A percentile compares a stretch with the other conserved stretches of the same genome.
Conservation (phyloP, 2,888 invertebrate genomes). For the Stomorhina lunata region DNA sequence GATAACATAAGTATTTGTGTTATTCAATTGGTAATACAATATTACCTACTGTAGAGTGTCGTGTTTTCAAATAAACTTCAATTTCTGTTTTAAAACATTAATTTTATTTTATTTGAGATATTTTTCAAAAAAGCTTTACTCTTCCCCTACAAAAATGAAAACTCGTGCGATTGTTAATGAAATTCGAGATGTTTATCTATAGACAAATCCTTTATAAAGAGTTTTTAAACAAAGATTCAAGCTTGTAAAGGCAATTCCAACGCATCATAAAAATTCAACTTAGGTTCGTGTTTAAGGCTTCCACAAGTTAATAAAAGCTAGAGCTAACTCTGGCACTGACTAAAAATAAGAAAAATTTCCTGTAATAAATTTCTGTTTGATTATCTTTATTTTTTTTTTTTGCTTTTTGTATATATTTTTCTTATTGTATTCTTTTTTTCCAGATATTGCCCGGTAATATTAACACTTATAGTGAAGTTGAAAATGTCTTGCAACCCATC, state of each 20-base stretch:
- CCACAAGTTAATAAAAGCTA: neutral
- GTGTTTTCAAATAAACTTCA: neutral
- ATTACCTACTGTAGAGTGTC: neutral
- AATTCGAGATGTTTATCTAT: neutral
- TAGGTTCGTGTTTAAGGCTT: neutral
- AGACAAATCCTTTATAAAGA: neutral
- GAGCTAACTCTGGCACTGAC: neutral
- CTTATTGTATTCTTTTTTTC: slow-evolving; percentile 44
- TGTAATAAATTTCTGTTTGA: slow-evolving; percentile 60
- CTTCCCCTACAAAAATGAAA: neutral
- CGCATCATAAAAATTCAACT: slow-evolving; percentile 36
- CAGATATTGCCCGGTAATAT: slow-evolving; percentile 90
- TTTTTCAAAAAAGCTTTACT: too few relatives aligned
- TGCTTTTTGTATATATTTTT: slow-evolving; percentile 20
- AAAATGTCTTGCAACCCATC: slow-evolving; percentile 87
- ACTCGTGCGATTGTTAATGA: neutral
- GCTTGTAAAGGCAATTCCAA: neutral
- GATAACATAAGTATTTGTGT: too few relatives aligned
- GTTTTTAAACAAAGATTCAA: too few relatives aligned
- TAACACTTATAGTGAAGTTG: slow-evolving; percentile 88
- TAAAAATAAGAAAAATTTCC: slow-evolving; percentile 39
- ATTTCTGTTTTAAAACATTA: slow-evolving; percentile 64
- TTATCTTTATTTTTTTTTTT: slow-evolving; percentile 34
- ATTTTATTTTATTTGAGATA: slow-evolving; percentile 46
- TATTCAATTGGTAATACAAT: neutral